Conservation (phyloP, 2,113 vertebrate species). For the Ceyx cyanopectus region DNA sequence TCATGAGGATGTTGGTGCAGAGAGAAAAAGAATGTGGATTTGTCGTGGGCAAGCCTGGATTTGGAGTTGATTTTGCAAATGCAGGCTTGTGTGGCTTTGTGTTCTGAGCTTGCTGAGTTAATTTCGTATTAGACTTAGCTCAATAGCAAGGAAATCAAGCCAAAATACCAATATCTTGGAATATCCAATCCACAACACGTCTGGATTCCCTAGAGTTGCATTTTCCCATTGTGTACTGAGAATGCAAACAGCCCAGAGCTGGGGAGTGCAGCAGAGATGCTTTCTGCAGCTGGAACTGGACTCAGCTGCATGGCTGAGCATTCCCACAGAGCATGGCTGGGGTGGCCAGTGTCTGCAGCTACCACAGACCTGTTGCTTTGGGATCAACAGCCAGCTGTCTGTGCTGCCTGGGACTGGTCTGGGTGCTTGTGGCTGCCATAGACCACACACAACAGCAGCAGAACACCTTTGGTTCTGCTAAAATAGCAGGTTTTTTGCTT, state of each 20-base stretch:
- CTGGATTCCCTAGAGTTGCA: not conserved
- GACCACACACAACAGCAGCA: not conserved
- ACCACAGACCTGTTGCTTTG: not conserved
- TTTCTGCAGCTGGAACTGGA: not conserved
- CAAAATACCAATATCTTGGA: not conserved
- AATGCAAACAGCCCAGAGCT: not conserved
- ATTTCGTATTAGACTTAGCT: not conserved
- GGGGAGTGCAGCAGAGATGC: not conserved
- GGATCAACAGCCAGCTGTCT: too few species aligned
- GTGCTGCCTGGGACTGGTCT: not conserved
- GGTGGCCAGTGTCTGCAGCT: not conserved
- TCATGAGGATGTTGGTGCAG: not conserved
- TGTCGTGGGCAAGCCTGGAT: not conserved
- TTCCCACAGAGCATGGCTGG: too few species aligned
- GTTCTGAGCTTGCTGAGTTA: not conserved
- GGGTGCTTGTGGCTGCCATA: not conserved
- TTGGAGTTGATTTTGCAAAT: not conserved
- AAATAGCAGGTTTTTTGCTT: conserved; percentile 49
- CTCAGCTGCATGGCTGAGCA: not conserved
- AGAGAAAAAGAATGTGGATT: not conserved
- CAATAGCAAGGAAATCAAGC: not conserved
- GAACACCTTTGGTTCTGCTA: not conserved
- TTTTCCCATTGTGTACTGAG: not conserved
- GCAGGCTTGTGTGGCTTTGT: not conserved
- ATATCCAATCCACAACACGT: not conserved